Base-by-base conservation (phyloP, 2,888 invertebrate genomes). In the Trilocha varians region DNA sequence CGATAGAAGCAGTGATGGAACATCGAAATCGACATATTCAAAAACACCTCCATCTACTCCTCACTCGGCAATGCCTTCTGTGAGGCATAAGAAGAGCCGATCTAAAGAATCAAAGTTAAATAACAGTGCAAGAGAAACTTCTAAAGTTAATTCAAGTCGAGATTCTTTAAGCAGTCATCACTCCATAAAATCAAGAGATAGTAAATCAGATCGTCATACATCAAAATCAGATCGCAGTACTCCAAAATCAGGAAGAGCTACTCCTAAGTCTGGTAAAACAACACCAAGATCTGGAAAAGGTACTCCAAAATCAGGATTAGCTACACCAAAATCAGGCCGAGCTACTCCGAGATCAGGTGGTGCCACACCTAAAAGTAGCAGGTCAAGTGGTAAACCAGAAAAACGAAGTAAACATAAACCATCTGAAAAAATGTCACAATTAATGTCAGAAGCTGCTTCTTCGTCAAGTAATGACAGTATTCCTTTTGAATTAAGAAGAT, bases 401-500 rank as follows among this genome's bases (percentile, higher is more conserved):
- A 85, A 75, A 60, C 78, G 78, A 32, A 65, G 72, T 4, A 85
- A 86, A 55, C 79, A 86, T 52, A 86, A 78, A 59, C 69, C 86
- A 15, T 87, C 87, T 0, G 87, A 87, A 54, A 87, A 86, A 63
- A 87, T 87, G 86, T 77, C 82, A 14, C 85, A 85, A 51, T 59
- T 86, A 34, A 86, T 87, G 80, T 87, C 87, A 16, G 86, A 85
- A 57, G 88, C 88, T 1, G 88, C 89, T 45, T 88, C 89, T 13
- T 88, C 88, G 35, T 89, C 89, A 2, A 89, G 89, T 49, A 87
- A 88, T 48, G 85, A 89, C 48, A 89, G 86, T 57, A 78, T 86
- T 57, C 87, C 86, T 11, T 82, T 82, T 52, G 82, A 80, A 53
- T 52, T 84, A 6, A 78, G 84, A 55, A 71, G 87, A 49, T 61